A percentile compares a stretch with the other conserved stretches of the same genome.
These are phyloP conservation scores for Lagopus leucura DNA, from an alignment of 2,113 vertebrate species.

Conservation along the genomic window DNA sequence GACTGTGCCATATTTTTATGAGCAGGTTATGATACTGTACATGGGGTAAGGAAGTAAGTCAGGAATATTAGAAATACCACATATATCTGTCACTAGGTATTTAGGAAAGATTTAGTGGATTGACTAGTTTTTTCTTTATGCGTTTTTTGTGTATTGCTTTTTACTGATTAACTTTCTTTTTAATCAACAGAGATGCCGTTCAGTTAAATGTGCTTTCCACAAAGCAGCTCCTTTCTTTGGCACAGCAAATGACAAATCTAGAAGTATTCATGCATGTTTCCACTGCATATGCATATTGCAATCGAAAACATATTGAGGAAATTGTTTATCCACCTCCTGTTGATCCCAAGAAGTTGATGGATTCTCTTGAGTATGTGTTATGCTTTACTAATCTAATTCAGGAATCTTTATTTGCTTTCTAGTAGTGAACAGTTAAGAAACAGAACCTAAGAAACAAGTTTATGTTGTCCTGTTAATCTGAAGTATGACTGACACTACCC, in stretches of 20 bases:
- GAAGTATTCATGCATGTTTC: conserved; percentile 94
- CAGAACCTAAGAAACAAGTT: background rate
- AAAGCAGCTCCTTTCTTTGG: conserved; percentile 88
- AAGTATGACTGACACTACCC: background rate
- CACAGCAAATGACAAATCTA: conserved; percentile 90
- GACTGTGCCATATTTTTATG: fast-evolving
- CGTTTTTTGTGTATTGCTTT: background rate
- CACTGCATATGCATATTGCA: conserved; percentile 97
- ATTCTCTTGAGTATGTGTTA: conserved; percentile 88
- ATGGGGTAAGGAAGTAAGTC: background rate
- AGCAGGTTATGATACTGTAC: background rate
- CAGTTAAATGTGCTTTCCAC: conserved; percentile 95
- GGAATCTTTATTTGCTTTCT: background rate
- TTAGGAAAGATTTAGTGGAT: background rate
- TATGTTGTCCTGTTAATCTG: background rate
- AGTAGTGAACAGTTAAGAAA: background rate
- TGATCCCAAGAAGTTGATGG: conserved; percentile 94
- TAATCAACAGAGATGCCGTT: conserved; percentile 87
- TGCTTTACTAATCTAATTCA: background rate
- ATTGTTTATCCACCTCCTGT: conserved; percentile 91
- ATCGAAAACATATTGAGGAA: conserved; percentile 93
- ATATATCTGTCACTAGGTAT: background rate
- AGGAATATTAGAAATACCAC: background rate
- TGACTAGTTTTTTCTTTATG: background rate
- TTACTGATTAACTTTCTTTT: background rate